Percentiles rank a stretch among this genome's conserved stretches.
phyloP scores from a whole-genome alignment of 2,888 invertebrate genomes.

The Platypus cylindrus region DNA sequence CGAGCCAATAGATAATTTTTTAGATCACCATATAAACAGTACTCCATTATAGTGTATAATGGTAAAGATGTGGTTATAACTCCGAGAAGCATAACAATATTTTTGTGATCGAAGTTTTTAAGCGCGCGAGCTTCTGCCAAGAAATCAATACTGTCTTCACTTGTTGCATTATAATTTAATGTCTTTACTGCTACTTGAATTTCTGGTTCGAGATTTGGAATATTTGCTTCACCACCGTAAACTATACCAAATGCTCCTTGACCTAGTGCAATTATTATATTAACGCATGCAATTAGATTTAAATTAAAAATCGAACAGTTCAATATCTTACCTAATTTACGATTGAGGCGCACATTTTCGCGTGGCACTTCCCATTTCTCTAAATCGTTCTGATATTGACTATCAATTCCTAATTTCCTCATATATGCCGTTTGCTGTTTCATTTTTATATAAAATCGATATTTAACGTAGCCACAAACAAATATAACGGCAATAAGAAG shows the following conservation, averaged over 20 bases:
- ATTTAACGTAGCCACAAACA: slow-evolving; percentile 45
- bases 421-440: slow-evolving; percentile 52
- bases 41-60: slow-evolving; percentile 86
- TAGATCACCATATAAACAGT: slow-evolving; percentile 84
- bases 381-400: slow-evolving; percentile 37
- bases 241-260: slow-evolving; percentile 90
- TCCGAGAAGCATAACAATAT: slow-evolving; percentile 67
- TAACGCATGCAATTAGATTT: background rate
- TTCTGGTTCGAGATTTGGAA: slow-evolving; percentile 49
- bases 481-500: slow-evolving; percentile 41
- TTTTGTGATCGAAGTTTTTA: slow-evolving; percentile 85
- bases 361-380: slow-evolving; percentile 84
- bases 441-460: slow-evolving; percentile 57
- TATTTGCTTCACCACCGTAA: slow-evolving; percentile 73
- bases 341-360: slow-evolving; percentile 72
- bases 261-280: slow-evolving; percentile 33
- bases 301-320: background rate
- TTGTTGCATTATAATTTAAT: slow-evolving; percentile 66
- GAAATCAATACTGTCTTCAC: slow-evolving; percentile 83
- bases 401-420: slow-evolving; percentile 55
- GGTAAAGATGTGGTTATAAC: slow-evolving; percentile 81
- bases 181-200: slow-evolving; percentile 82
- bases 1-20: slow-evolving; percentile 79
- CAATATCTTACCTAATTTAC: slow-evolving; percentile 62
- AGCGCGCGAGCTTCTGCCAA: slow-evolving; percentile 87